phyloP scores from a whole-genome alignment of 2,113 vertebrate genomes.

The Falco punctatus region DNA sequence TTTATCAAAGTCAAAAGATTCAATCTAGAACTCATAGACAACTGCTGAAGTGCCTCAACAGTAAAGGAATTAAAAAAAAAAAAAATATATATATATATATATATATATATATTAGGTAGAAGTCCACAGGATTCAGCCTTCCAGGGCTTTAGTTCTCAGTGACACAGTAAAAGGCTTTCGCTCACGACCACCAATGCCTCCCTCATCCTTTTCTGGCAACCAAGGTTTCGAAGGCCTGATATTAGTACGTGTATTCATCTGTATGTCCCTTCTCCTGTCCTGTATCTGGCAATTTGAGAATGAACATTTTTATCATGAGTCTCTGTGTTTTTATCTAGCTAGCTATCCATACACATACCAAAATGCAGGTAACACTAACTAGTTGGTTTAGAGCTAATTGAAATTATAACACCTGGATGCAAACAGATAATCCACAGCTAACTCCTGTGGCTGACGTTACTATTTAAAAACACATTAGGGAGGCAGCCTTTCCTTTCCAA shows the following conservation, averaged over 20 bases:
- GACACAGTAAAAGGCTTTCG: too few relatives aligned
- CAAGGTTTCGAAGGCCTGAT: neutral
- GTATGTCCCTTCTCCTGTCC: neutral
- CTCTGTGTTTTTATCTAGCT: neutral
- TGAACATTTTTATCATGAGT: neutral
- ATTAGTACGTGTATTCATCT: fast-evolving
- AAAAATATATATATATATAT: too few relatives aligned
- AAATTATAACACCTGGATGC: neutral
- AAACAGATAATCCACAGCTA: neutral
- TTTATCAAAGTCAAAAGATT: neutral
- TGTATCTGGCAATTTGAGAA: neutral
- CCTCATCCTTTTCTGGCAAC: neutral
- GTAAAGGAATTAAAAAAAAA: too few relatives aligned
- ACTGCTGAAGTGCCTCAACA: neutral
- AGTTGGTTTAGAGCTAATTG: neutral
- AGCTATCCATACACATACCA: neutral
- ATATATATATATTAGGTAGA: too few relatives aligned
- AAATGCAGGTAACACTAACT: neutral
- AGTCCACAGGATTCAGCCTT: too few relatives aligned
- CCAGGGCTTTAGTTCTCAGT: too few relatives aligned
- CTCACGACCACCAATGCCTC: too few relatives aligned
- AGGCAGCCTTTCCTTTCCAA: neutral
- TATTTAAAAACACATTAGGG: neutral
- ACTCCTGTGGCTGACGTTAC: neutral
- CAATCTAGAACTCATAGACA: neutral